These are phyloP conservation scores for Zonotrichia leucophrys DNA, from an alignment of 2,113 vertebrate species.

Conservation along the genomic window DNA sequence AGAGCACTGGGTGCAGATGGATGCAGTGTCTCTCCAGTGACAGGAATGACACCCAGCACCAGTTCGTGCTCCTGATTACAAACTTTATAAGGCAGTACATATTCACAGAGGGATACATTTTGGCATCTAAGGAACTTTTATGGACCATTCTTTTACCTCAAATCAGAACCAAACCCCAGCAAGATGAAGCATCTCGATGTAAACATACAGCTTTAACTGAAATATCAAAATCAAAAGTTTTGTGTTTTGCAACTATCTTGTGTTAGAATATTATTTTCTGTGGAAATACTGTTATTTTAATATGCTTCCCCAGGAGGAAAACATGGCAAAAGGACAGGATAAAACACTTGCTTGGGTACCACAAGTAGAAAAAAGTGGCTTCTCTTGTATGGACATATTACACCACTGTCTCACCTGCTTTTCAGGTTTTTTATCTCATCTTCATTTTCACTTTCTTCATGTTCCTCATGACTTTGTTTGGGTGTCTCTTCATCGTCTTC, in stretches of 20 bases:
- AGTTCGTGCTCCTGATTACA: not conserved
- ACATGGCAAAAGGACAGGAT: not conserved
- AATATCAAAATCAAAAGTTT: not conserved
- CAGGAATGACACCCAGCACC: not conserved
- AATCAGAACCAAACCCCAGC: not conserved
- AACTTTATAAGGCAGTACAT: not conserved
- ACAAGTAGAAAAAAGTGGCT: not conserved
- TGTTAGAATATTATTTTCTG: not conserved
- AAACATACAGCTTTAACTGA: not conserved
- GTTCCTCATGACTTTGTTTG: conserved; percentile 65
- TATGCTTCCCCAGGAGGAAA: not conserved
- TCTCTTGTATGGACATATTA: not conserved
- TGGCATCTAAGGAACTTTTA: not conserved
- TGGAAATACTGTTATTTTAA: not conserved
- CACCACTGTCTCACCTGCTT: conserved; percentile 70
- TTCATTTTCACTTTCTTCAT: conserved; percentile 68
- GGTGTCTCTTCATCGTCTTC: conserved; percentile 78
- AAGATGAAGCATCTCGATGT: not conserved
- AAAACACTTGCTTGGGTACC: not conserved
- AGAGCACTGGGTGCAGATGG: not conserved
- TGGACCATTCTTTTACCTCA: not conserved
- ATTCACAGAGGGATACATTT: not conserved
- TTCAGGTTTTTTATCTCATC: conserved; percentile 68
- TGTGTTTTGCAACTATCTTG: not conserved
- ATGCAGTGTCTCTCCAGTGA: not conserved